These are phyloP conservation scores for Aix galericulata DNA, from an alignment of 2,113 vertebrate species.

Conservation along the genomic window DNA sequence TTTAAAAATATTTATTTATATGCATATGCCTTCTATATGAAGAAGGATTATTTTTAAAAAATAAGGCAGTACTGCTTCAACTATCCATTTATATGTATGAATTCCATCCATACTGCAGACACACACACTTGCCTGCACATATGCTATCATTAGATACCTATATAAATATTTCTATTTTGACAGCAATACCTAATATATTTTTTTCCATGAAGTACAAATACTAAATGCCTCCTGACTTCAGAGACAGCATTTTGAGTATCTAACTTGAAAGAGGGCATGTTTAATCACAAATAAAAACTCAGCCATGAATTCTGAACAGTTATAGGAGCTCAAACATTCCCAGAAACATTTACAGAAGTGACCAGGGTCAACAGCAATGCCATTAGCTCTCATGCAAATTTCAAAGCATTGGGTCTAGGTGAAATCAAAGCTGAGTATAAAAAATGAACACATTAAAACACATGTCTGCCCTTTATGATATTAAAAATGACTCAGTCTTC, in stretches of 20 bases:
- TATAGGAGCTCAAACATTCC: background rate
- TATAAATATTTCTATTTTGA: background rate
- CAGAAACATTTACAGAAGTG: constrained; percentile 7
- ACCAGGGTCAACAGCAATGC: background rate
- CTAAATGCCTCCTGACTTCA: background rate
- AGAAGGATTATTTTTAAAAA: background rate
- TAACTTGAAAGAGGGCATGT: background rate
- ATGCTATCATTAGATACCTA: background rate
- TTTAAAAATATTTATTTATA: background rate
- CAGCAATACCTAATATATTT: background rate
- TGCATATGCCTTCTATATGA: accelerated
- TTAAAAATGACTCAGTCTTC: background rate
- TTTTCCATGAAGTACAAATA: background rate
- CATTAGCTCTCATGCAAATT: background rate
- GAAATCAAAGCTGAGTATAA: background rate
- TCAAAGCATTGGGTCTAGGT: background rate
- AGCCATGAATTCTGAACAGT: background rate
- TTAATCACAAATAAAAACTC: constrained; percentile 1
- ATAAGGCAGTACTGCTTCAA: background rate
- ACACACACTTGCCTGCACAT: background rate
- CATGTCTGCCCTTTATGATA: background rate
- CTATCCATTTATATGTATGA: background rate
- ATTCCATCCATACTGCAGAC: background rate
- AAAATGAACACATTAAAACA: background rate
- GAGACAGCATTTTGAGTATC: background rate